Evolutionary conservation across 2,888 invertebrate genomes (phyloP).

Genomic region (Drosophila mimetica): DNA sequence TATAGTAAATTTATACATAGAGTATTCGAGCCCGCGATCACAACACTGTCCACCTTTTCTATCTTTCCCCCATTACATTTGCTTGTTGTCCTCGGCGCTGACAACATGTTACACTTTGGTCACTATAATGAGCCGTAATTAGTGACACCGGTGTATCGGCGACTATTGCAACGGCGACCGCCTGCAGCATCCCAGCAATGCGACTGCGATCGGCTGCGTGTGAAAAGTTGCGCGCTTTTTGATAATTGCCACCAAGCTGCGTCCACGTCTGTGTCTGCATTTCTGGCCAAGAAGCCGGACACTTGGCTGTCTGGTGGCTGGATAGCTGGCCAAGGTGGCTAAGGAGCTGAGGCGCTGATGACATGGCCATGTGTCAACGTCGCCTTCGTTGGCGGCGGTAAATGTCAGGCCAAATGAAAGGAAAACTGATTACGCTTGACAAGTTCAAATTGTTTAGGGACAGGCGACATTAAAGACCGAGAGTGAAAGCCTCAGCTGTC

Average conservation of each 20-base stretch:
- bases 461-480: conserved; percentile 36
- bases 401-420: conserved; percentile 72
- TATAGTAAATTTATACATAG: too few relatives aligned
- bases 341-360: conserved; percentile 10
- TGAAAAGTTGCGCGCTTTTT: conserved; percentile 77
- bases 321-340: conserved; percentile 1
- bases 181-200: conserved; percentile 44
- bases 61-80: conserved; percentile 16
- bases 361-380: conserved; percentile 69
- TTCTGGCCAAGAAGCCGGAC: conserved; percentile 25
- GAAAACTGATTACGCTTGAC: conserved; percentile 76
- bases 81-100: conserved; percentile 66
- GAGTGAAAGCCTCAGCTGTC: conserved; percentile 66
- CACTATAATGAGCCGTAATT: conserved; percentile 80
- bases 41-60: not conserved
- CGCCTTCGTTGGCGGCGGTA: conserved; percentile 59
- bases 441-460: conserved; percentile 71
- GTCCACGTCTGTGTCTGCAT: conserved; percentile 17
- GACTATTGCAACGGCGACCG: conserved; percentile 23
- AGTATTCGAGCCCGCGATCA: conserved; percentile 3
- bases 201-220: conserved; percentile 62
- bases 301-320: conserved; percentile 12
- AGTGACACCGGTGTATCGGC: conserved; percentile 70
- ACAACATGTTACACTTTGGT: conserved; percentile 80
- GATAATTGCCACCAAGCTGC: conserved; percentile 69